These are phyloP conservation scores for Anagyrus pseudococci DNA, from an alignment of 2,888 invertebrate genomes.

Conservation along the genomic window DNA sequence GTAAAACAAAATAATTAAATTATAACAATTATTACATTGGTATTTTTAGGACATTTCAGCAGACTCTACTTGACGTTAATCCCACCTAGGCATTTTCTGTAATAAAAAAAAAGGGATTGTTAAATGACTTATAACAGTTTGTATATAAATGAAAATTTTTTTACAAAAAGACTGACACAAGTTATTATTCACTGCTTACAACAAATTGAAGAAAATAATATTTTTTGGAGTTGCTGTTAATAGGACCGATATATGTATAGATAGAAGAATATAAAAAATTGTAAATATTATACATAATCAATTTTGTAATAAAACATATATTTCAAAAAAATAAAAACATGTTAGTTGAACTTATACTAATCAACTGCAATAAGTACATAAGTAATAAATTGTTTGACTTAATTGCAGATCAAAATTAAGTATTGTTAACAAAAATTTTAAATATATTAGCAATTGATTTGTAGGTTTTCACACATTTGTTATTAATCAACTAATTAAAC, in stretches of 20 bases:
- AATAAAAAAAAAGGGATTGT: constrained; percentile 23
- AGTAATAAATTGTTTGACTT: too few species aligned
- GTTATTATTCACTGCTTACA: background rate
- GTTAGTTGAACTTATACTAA: background rate
- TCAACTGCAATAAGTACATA: too few species aligned
- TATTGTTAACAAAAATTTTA: too few species aligned
- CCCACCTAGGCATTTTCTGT: constrained; percentile 32
- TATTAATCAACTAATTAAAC: background rate
- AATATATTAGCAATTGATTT: too few species aligned
- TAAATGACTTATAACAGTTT: background rate
- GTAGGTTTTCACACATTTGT: too few species aligned
- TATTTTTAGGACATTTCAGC: constrained; percentile 34
- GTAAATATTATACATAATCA: constrained; percentile 30
- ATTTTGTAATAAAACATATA: constrained; percentile 13
- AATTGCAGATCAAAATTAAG: too few species aligned
- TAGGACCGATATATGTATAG: background rate
- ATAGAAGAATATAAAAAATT: constrained; percentile 10
- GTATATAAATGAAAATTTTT: constrained; percentile 15
- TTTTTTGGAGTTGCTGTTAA: constrained; percentile 9
- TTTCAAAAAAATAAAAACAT: background rate
- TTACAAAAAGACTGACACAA: background rate
- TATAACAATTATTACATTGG: constrained; percentile 18
- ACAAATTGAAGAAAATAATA: background rate
- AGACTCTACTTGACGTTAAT: constrained; percentile 34
- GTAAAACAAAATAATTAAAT: constrained; percentile 24